These are phyloP conservation scores for Gallinago media DNA, from an alignment of 2,113 vertebrate genomes.

Conservation along the genomic window DNA sequence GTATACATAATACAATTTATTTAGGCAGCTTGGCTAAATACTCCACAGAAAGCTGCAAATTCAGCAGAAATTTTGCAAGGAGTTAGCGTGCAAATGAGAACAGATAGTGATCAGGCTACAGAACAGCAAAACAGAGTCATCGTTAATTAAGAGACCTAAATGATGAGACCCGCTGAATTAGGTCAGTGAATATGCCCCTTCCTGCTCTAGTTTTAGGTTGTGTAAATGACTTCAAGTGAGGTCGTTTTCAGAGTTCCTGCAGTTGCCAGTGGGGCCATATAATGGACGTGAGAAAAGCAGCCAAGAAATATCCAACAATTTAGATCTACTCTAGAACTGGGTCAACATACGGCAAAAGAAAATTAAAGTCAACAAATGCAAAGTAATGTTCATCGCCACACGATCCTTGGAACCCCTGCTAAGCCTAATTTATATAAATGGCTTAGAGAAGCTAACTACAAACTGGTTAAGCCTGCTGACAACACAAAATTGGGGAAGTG, in stretches of 20 bases:
- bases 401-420: conserved; percentile 52
- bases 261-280: background rate
- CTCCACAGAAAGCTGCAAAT: conserved; percentile 1
- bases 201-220: conserved; percentile 32
- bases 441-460: conserved; percentile 60
- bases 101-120: conserved; percentile 35
- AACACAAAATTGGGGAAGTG: conserved; percentile 57
- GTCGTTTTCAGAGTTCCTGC: conserved; percentile 14
- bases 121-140: conserved; percentile 37
- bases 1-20: background rate
- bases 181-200: conserved; percentile 42
- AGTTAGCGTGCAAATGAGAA: conserved; percentile 33
- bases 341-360: conserved; percentile 61
- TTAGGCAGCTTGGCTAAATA: conserved; percentile 44
- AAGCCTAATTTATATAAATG: conserved; percentile 77
- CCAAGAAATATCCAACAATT: conserved; percentile 49
- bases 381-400: conserved; percentile 65
- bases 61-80: conserved; percentile 45
- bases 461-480: conserved; percentile 70
- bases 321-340: conserved; percentile 59
- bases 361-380: conserved; percentile 73
- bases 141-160: conserved; percentile 59
- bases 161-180: conserved; percentile 14
- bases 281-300: conserved; percentile 21
- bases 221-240: conserved; percentile 30